Percentiles rank a stretch among this genome's conserved stretches.
Evolutionary conservation across 2,797 vertebrate species (phyloP).

Genomic region (Esox masquinongy): DNA sequence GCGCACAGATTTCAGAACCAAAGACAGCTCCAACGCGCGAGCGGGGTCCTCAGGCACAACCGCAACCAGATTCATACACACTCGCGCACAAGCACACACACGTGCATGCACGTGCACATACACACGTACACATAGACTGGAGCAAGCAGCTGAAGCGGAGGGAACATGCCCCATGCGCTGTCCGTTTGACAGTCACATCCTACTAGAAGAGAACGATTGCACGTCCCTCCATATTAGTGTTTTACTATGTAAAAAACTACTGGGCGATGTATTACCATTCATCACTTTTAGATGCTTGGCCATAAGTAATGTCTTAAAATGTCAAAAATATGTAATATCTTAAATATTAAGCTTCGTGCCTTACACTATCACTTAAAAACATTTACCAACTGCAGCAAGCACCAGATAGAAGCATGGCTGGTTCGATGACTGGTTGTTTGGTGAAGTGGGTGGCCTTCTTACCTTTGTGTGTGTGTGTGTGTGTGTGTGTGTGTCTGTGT

Average conservation of each 20-base stretch:
- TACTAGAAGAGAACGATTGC: not conserved
- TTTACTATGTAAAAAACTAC: not conserved
- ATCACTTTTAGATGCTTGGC: not conserved
- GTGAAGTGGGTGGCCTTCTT: not conserved
- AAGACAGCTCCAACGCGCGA: conserved; percentile 11
- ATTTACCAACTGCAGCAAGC: not conserved
- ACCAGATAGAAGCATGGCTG: not conserved
- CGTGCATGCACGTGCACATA: not conserved
- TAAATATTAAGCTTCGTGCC: too few relatives aligned
- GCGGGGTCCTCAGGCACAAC: not conserved
- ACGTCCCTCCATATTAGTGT: not conserved
- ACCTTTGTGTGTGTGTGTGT: not conserved
- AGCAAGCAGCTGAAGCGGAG: not conserved
- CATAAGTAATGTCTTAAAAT: not conserved
- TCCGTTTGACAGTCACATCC: not conserved
- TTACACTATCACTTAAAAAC: not conserved
- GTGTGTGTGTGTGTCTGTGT: conserved; percentile 9
- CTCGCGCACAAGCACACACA: not conserved
- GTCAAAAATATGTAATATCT: not conserved
- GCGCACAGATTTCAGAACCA: conserved; percentile 24
- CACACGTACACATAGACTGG: not conserved
- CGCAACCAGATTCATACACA: not conserved
- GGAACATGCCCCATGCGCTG: not conserved
- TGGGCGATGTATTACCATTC: not conserved
- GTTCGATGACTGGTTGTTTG: not conserved